A percentile compares a stretch with the other conserved stretches of the same genome.
Conservation (phyloP, 2,113 vertebrate genomes). For the Gorsachius goisagi region DNA sequence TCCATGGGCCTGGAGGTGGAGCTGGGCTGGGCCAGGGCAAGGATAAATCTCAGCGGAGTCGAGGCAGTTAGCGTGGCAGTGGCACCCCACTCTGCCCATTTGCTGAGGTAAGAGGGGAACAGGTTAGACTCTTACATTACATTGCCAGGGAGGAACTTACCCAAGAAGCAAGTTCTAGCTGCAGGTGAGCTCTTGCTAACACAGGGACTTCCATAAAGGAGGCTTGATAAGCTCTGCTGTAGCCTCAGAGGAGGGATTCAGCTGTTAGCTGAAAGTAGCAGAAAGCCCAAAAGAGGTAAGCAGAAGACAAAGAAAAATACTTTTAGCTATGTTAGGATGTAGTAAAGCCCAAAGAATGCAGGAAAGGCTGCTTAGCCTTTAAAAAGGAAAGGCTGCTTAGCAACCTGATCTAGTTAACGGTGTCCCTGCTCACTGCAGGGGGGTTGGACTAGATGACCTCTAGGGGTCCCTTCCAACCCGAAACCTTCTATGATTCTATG, state of each 20-base stretch:
- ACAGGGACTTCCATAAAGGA: neutral
- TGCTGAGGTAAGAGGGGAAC: neutral
- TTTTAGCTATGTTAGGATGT: neutral
- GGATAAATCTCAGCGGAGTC: neutral
- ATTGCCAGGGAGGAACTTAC: neutral
- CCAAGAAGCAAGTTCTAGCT: neutral
- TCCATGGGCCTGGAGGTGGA: too few species aligned
- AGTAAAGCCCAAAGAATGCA: neutral
- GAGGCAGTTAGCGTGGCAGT: neutral
- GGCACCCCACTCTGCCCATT: neutral
- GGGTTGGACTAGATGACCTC: too few species aligned
- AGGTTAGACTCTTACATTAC: neutral
- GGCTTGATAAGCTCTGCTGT: neutral
- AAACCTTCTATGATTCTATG: too few species aligned
- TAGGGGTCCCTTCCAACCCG: too few species aligned
- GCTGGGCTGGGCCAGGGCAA: too few species aligned
- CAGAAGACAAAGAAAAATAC: neutral
- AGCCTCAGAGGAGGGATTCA: neutral
- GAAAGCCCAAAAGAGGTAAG: neutral
- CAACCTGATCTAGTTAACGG: too few species aligned
- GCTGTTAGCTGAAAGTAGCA: neutral
- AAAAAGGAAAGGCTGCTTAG: neutral
- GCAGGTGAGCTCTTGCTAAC: neutral
- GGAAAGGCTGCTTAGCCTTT: neutral
- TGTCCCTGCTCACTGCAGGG: too few species aligned